phyloP scores from a whole-genome alignment of 2,888 invertebrate genomes.

The Rotaria magnacalcarata region DNA sequence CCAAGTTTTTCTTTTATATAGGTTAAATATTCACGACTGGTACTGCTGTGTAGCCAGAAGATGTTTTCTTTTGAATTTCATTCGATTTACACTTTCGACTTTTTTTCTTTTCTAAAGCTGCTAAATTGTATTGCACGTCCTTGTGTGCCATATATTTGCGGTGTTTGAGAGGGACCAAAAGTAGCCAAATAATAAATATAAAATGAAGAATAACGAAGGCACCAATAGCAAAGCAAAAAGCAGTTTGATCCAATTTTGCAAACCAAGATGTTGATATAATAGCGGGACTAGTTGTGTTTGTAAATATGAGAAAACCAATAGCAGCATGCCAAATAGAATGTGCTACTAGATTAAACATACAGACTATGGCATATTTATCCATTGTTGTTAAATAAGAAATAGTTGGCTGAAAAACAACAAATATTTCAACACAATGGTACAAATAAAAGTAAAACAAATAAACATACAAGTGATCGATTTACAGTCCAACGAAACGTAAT shows the following conservation, averaged over 20 bases:
- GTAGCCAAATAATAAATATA: background rate
- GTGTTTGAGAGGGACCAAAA: background rate
- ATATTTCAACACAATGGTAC: too few relatives aligned
- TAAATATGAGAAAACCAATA: background rate
- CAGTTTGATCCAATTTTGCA: background rate
- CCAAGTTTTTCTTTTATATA: background rate
- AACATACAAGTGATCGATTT: background rate
- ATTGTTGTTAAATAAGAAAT: background rate
- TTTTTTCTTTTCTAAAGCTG: background rate
- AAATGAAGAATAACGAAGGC: background rate
- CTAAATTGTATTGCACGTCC: background rate
- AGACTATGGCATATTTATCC: background rate
- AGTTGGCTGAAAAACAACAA: background rate
- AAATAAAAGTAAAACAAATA: too few relatives aligned
- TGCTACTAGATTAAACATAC: background rate
- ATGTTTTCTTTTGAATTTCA: background rate
- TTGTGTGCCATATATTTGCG: background rate
- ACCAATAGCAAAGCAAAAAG: background rate
- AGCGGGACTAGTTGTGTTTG: background rate
- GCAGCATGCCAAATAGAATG: background rate
- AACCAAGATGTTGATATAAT: too few relatives aligned
- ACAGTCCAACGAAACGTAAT: background rate
- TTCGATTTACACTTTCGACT: background rate
- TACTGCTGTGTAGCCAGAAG: background rate
- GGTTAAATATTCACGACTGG: background rate